Evolutionary conservation across 1,140 invertebrate genomes (phyloP), one percentile per base, ranked within the genome.

Genomic region (Ceratitis capitata): DNA sequence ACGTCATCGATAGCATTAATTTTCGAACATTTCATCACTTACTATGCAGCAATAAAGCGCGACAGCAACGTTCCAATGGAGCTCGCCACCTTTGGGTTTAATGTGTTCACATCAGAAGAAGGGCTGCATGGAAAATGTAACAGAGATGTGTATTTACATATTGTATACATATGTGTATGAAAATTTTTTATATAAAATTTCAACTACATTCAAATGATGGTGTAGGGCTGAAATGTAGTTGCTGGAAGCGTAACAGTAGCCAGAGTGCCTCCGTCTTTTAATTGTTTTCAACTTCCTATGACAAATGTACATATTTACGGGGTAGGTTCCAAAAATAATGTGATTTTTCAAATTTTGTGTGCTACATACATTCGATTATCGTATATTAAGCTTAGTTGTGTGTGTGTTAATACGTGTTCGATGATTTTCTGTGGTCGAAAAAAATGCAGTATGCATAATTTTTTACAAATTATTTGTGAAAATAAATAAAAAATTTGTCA

Each of bases 1-100:
- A 87, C 91, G 89, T 90, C 89, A 90, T 90, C 89, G 87, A 88
- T 88, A 74, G 87, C 89, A 90, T 90, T 90, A 90, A 90, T 90
- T 89, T 91, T 23, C 69, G 29, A 82, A 86, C 82, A 86, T 86
- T 86, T 86, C 85, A 86, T 51, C 85, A 86, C 85, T 86, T 69
- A 49, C 58, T 84, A 56, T 69, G 58, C 82, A 53, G 47, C 82
- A 83, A 47, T 39, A 26, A 78, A 78, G 69, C 23, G 69, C 23
- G 39, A 42, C 69, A 45, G 35, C 16, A 84, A 39, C 51, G 83
- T 16, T 45, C 47, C 51, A 83, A 56, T 53, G 83, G 35, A 84
- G 49, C 4, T 56, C n/a, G n/a, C n/a, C n/a, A 45, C 69, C 69
- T 19, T 39, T 3, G 32, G 42, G n/a, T 35, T 69, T 32, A 16